Conservation (phyloP, 2,888 invertebrate species). For the Agrotis ipsilon region DNA sequence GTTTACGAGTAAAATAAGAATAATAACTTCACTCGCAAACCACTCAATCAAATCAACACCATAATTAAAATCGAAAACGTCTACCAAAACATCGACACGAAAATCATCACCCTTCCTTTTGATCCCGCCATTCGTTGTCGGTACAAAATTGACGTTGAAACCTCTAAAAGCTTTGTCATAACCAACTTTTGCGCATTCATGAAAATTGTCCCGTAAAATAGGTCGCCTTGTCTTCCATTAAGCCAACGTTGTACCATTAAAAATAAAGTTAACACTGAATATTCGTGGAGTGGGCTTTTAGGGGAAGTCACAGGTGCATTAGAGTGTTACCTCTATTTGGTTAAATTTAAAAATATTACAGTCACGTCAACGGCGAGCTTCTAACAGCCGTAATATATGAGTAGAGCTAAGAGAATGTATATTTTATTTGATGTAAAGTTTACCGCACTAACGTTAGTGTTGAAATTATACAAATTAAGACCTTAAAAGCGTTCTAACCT, state of each 20-base stretch:
- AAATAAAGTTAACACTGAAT: constrained; percentile 83
- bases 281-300: constrained; percentile 85
- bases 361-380: constrained; percentile 65
- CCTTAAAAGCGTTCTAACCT: neutral
- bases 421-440: constrained; percentile 54
- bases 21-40: neutral
- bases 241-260: constrained; percentile 86
- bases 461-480: constrained; percentile 16
- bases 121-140: constrained; percentile 60
- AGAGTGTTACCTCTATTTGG: constrained; percentile 80
- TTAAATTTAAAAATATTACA: constrained; percentile 85
- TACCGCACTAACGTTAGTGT: constrained; percentile 19
- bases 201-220: constrained; percentile 88
- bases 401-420: constrained; percentile 41
- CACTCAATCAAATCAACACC: constrained; percentile 33
- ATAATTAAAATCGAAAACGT: constrained; percentile 57
- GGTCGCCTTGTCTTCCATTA: constrained; percentile 88
- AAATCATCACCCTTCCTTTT: constrained; percentile 60
- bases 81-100: constrained; percentile 61
- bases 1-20: neutral
- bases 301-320: constrained; percentile 88
- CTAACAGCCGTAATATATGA: constrained; percentile 61
- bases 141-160: constrained; percentile 75
- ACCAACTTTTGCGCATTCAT: constrained; percentile 84
- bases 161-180: constrained; percentile 84